Conservation (phyloP, 1,140 invertebrate species). For the Platyscapa corneri region DNA sequence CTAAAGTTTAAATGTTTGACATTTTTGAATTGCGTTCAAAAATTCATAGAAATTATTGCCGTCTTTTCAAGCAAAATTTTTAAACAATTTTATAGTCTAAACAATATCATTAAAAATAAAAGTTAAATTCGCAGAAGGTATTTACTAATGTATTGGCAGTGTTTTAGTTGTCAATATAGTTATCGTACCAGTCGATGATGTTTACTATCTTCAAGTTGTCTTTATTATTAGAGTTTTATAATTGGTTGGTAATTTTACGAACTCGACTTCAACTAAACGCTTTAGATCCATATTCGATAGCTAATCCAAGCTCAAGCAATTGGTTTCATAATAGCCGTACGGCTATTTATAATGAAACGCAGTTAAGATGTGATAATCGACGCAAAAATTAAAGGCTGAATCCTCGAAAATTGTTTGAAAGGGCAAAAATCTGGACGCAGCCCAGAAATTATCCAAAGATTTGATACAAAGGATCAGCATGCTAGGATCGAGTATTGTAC, state of each 20-base stretch:
- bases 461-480: neutral
- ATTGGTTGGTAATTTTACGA: neutral
- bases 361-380: neutral
- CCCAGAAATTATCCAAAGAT: neutral
- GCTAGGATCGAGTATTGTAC: neutral
- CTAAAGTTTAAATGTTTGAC: neutral
- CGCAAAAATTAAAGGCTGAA: neutral
- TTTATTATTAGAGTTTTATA: constrained; percentile 25
- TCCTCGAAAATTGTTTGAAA: neutral
- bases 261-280: neutral
- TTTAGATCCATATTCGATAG: neutral
- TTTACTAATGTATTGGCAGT: neutral
- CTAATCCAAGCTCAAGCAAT: neutral
- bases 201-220: neutral
- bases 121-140: neutral
- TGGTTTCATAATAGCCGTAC: neutral
- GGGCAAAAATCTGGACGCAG: no score
- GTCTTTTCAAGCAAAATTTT: neutral
- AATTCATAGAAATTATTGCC: neutral
- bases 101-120: neutral
- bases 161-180: constrained; percentile 1
- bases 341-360: neutral
- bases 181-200: neutral
- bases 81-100: neutral
- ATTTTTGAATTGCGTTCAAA: neutral